phyloP scores from a whole-genome alignment of 2,888 invertebrate species.

The Drosophila falleni region DNA sequence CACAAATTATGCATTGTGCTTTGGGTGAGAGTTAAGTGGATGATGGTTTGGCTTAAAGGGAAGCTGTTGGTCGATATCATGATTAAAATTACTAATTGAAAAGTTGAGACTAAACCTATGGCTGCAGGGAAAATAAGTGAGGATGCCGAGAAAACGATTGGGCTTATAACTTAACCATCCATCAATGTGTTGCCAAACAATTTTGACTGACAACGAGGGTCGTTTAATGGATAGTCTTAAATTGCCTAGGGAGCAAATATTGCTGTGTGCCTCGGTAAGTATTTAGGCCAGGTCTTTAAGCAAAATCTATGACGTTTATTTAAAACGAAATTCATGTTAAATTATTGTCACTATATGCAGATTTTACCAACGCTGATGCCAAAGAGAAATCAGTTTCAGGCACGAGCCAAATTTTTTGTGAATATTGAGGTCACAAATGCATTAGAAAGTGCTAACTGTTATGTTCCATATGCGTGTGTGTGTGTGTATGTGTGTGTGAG shows the following conservation, averaged over 20 bases:
- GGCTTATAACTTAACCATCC: constrained; percentile 40
- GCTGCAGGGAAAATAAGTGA: not conserved
- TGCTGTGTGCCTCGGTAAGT: not conserved
- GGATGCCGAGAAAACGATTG: not conserved
- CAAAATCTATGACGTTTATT: not conserved
- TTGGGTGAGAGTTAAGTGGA: not conserved
- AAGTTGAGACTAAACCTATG: constrained; percentile 33
- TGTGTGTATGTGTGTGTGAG: constrained; percentile 4
- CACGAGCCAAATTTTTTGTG: constrained; percentile 53
- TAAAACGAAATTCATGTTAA: constrained; percentile 10
- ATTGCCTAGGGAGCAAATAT: constrained; percentile 1
- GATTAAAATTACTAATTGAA: constrained; percentile 75
- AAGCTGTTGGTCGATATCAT: constrained; percentile 23
- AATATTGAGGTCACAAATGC: constrained; percentile 68
- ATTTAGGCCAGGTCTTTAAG: constrained; percentile 1
- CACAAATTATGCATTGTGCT: constrained; percentile 33
- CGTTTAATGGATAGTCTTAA: constrained; percentile 3
- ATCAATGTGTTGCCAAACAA: constrained; percentile 58
- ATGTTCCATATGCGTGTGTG: not conserved
- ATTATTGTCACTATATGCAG: constrained; percentile 41
- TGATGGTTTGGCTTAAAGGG: not conserved
- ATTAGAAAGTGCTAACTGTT: constrained; percentile 66
- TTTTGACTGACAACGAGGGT: not conserved
- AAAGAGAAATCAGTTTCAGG: constrained; percentile 25
- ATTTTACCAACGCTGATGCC: constrained; percentile 37